Conservation (phyloP, 2,113 vertebrate genomes). For the Hoplias malabaricus region DNA sequence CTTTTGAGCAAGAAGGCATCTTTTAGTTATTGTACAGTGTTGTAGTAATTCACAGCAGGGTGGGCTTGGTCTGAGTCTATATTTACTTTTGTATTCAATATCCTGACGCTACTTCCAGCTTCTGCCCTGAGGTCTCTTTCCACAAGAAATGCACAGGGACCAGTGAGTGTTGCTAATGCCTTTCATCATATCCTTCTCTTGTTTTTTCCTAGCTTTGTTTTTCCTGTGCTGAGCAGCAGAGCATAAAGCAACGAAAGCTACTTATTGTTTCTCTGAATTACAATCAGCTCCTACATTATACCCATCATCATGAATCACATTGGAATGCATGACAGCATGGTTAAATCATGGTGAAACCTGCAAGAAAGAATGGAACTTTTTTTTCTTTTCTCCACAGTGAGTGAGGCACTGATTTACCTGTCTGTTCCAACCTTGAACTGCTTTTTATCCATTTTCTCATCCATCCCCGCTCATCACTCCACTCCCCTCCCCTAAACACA, state of each 20-base stretch:
- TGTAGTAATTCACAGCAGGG: conserved; percentile 11
- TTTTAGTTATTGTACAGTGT: conserved; percentile 15
- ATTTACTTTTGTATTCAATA: not conserved
- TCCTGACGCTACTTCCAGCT: not conserved
- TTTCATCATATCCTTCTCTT: conserved; percentile 19
- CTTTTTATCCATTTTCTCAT: conserved; percentile 21
- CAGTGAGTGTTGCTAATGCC: conserved; percentile 2
- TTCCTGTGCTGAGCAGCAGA: not conserved
- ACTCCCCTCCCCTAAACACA: conserved; percentile 13
- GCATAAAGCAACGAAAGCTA: not conserved
- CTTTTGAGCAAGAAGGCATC: conserved; percentile 52
- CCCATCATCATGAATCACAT: not conserved
- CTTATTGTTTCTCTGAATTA: conserved; percentile 11
- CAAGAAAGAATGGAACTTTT: not conserved
- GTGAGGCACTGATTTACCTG: not conserved
- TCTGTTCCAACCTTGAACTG: conserved; percentile 1
- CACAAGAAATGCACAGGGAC: not conserved
- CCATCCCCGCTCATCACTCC: conserved; percentile 8
- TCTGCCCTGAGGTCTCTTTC: not conserved
- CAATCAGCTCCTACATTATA: not conserved
- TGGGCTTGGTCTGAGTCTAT: not conserved
- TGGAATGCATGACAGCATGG: not conserved
- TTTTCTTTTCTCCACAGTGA: not conserved
- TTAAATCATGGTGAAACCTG: not conserved
- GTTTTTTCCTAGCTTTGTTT: conserved; percentile 4